phyloP scores from a whole-genome alignment of 1,140 invertebrate genomes.

The Archivesica marissinica region DNA sequence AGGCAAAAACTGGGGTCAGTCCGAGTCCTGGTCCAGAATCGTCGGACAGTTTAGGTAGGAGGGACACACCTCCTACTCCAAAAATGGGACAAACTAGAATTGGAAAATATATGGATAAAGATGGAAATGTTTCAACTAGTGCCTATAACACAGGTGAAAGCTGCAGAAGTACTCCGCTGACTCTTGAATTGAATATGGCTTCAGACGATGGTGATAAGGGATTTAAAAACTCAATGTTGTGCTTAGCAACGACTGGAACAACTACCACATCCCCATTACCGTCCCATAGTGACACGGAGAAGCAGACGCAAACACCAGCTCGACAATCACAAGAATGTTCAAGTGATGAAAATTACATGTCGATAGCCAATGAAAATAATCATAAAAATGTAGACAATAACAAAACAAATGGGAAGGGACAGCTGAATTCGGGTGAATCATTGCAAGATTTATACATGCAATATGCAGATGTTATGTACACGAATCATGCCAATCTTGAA shows the following conservation, averaged over 20 bases:
- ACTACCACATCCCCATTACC: constrained; percentile 69
- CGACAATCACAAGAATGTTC: constrained; percentile 68
- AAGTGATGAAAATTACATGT: constrained; percentile 72
- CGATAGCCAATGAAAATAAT: constrained; percentile 64
- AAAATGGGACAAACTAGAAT: constrained; percentile 65
- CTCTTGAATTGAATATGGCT: constrained; percentile 86
- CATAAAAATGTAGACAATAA: constrained; percentile 40
- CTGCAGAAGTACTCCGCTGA: constrained; percentile 88
- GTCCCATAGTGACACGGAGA: constrained; percentile 80
- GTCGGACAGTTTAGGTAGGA: constrained; percentile 62
- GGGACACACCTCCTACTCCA: constrained; percentile 64
- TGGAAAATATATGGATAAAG: constrained; percentile 64
- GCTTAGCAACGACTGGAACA: constrained; percentile 74
- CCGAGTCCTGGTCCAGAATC: constrained; percentile 16
- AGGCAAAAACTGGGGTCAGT: constrained; percentile 76
- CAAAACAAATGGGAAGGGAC: constrained; percentile 60
- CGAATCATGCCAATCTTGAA: constrained; percentile 89
- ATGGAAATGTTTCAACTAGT: constrained; percentile 83
- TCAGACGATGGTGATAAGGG: constrained; percentile 79
- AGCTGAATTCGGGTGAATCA: constrained; percentile 76
- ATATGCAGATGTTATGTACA: constrained; percentile 87
- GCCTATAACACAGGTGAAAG: constrained; percentile 91
- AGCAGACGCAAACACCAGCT: constrained; percentile 81
- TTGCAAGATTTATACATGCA: constrained; percentile 82
- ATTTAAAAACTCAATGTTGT: constrained; percentile 82